Percentiles rank a stretch among this genome's conserved stretches.
These are phyloP conservation scores for Cryptus viduatorius DNA, from an alignment of 2,888 invertebrate genomes.

Conservation along the genomic window DNA sequence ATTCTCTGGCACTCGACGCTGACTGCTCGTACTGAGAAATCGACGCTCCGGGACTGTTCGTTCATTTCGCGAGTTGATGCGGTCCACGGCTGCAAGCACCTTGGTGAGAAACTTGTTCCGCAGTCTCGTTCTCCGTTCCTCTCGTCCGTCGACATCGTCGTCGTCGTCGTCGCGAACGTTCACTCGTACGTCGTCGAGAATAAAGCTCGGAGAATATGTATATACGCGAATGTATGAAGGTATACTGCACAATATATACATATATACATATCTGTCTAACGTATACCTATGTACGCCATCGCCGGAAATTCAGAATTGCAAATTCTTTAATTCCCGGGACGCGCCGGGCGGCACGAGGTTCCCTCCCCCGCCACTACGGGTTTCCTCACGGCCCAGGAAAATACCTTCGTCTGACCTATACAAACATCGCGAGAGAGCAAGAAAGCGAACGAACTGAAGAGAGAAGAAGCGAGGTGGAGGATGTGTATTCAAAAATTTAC, in stretches of 20 bases:
- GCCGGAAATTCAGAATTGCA: constrained; percentile 84
- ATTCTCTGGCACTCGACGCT: constrained; percentile 7
- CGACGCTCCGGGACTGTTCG: constrained; percentile 60
- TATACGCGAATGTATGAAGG: constrained; percentile 52
- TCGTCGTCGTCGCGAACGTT: constrained; percentile 46
- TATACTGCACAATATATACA: constrained; percentile 23
- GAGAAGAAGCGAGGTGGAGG: constrained; percentile 69
- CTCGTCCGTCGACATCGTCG: constrained; percentile 16
- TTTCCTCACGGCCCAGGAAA: constrained; percentile 78
- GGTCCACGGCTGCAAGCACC: constrained; percentile 10
- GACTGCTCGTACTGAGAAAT: constrained; percentile 64
- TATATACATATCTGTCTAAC: constrained; percentile 11
- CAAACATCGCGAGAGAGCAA: constrained; percentile 83
- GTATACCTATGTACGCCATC: constrained; percentile 75
- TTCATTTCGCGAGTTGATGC: constrained; percentile 17
- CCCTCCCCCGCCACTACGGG: constrained; percentile 55
- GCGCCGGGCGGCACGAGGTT: constrained; percentile 71
- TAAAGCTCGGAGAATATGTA: constrained; percentile 54
- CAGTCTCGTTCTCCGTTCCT: constrained; percentile 4
- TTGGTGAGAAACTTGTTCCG: constrained; percentile 17
- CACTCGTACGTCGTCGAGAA: constrained; percentile 55
- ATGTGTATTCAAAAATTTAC: constrained; percentile 85
- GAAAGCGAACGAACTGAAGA: constrained; percentile 53
- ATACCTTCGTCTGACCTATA: constrained; percentile 84
- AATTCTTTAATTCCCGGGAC: constrained; percentile 84